phyloP scores from a whole-genome alignment of 2,113 vertebrate species.

The Eulemur macaco region DNA sequence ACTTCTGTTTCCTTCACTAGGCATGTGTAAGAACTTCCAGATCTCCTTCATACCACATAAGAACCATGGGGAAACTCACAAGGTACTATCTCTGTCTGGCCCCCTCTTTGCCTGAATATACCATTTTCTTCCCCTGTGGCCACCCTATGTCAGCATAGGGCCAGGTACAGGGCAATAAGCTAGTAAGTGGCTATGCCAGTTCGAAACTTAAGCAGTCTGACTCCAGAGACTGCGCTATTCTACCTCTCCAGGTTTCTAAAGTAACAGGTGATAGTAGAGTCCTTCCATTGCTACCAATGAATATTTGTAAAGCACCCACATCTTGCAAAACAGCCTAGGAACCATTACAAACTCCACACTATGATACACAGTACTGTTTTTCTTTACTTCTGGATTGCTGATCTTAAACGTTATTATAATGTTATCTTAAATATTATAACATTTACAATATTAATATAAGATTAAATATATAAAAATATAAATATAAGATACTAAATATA shows the following conservation, averaged over 20 bases:
- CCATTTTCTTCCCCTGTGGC: not conserved
- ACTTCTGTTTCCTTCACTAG: conserved; percentile 17
- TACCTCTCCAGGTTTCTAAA: conserved; percentile 28
- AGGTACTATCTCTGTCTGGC: not conserved
- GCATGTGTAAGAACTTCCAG: not conserved
- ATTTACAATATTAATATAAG: too few relatives aligned
- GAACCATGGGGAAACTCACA: not conserved
- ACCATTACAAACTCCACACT: not conserved
- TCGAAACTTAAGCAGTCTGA: not conserved
- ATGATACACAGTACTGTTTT: not conserved
- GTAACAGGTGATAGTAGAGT: not conserved
- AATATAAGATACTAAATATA: too few relatives aligned
- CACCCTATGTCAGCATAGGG: not conserved
- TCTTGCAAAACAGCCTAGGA: conserved; percentile 1
- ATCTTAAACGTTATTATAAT: not conserved
- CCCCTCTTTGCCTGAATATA: not conserved
- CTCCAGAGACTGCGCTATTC: not conserved
- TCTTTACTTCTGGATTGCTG: not conserved
- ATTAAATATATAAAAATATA: too few relatives aligned
- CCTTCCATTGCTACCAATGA: not conserved
- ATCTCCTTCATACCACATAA: not conserved
- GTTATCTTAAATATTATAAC: too few relatives aligned
- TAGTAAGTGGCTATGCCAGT: not conserved
- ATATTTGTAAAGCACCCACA: not conserved
- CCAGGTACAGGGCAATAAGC: not conserved